phyloP scores from a whole-genome alignment of 2,888 invertebrate species.

The Dynastes grantii region DNA sequence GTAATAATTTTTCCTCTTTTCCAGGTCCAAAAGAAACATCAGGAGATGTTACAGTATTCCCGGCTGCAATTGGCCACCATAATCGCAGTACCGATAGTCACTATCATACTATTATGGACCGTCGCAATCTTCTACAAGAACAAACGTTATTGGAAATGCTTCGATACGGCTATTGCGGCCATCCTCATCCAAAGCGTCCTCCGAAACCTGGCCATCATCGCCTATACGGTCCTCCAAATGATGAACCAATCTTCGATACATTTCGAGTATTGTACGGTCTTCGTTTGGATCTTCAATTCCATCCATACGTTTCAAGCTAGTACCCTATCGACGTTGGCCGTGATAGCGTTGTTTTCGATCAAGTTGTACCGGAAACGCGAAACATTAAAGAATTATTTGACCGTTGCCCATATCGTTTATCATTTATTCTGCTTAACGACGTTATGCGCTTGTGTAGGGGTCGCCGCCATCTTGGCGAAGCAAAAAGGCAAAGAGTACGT shows the following conservation, averaged over 20 bases:
- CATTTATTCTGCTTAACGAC: constrained; percentile 73
- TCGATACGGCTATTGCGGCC: constrained; percentile 72
- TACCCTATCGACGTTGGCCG: constrained; percentile 71
- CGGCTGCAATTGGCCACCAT: constrained; percentile 69
- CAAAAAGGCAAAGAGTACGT: constrained; percentile 54
- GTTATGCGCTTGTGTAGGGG: constrained; percentile 72
- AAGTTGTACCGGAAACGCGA: constrained; percentile 66
- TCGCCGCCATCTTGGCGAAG: constrained; percentile 72
- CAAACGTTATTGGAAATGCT: constrained; percentile 71
- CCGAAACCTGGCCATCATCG: constrained; percentile 68
- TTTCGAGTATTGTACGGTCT: constrained; percentile 69
- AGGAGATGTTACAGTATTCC: constrained; percentile 65
- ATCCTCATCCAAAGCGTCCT: constrained; percentile 68
- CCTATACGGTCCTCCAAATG: constrained; percentile 66
- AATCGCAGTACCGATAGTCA: constrained; percentile 69
- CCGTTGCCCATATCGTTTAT: constrained; percentile 70
- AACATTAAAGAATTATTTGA: constrained; percentile 67
- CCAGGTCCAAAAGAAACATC: constrained; percentile 2
- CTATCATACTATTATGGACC: constrained; percentile 71
- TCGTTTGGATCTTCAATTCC: constrained; percentile 72
- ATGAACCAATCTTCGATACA: constrained; percentile 59
- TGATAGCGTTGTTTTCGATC: constrained; percentile 70
- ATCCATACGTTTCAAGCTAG: constrained; percentile 73
- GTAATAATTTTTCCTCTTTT: not conserved
- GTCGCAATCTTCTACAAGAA: constrained; percentile 72